A percentile compares a stretch with the other conserved stretches of the same genome.
These are phyloP conservation scores for Apis florea DNA, from an alignment of 1,140 invertebrate genomes.

Conservation along the genomic window DNA sequence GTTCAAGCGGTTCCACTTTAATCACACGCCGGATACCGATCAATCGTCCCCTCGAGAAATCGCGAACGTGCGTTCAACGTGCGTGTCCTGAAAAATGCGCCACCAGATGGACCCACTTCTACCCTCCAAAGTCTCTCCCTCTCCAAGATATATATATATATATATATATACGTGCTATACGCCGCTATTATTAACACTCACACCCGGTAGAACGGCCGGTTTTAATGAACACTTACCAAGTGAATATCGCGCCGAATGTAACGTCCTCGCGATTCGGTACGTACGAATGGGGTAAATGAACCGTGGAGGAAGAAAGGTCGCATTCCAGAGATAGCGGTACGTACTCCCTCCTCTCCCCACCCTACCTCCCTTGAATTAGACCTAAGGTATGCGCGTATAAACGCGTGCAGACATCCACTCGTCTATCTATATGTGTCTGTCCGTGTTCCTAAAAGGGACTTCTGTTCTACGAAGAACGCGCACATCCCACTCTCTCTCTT, in stretches of 20 bases:
- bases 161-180: background rate
- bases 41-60: background rate
- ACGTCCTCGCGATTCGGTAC: slow-evolving; percentile 56
- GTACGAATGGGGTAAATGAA: slow-evolving; percentile 60
- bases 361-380: slow-evolving; percentile 60
- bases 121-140: background rate
- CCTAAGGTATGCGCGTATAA: slow-evolving; percentile 59
- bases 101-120: background rate
- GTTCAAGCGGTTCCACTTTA: slow-evolving; percentile 20
- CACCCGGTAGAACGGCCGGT: slow-evolving; percentile 38
- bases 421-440: background rate
- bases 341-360: slow-evolving; percentile 15
- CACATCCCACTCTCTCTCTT: background rate
- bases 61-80: background rate
- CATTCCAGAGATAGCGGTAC: slow-evolving; percentile 59
- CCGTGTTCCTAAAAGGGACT: background rate
- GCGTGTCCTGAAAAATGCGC: slow-evolving; percentile 9
- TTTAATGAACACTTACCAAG: slow-evolving; percentile 63
- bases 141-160: background rate
- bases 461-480: slow-evolving; percentile 12
- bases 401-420: slow-evolving; percentile 29
- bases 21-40: slow-evolving; percentile 12
- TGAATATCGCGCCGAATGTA: slow-evolving; percentile 59
- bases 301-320: slow-evolving; percentile 62
- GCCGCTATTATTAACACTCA: slow-evolving; percentile 43